Base-by-base conservation (phyloP, 2,113 vertebrate species). In the Clarias gariepinus region DNA sequence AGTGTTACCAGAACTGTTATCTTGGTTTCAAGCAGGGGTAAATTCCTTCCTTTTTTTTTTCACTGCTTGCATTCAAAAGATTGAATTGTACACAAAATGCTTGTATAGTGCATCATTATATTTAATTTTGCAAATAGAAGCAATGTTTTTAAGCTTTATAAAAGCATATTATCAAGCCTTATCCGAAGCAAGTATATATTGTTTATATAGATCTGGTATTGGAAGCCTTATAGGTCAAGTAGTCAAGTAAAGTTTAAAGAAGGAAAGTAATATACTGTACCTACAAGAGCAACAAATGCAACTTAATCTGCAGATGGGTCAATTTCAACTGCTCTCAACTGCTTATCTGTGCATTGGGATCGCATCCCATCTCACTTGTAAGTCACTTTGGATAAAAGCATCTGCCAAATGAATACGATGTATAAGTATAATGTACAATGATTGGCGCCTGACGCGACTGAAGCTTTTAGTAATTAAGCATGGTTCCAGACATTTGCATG, bases 401-500 rank as follows among this genome's bases (percentile, higher is more conserved):
- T 81, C 13, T 81, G 13, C 16, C 28, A 30, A 58, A 79, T 21
- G 8, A 33, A 33, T 77, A 55, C 13, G 28, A 78, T 10, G 25
- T 78, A 60, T 60, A 61, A 23, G 57, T 13, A 10, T 30, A 13
- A 80, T 61, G 30, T 60, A 81, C 61, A 81, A 81, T 81, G 57
- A 41, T 61, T 61, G 78, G 78, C 57, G 55, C 30, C 78, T 60
- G 55, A 23, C 10, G 18, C 9, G 58, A 19, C 41, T 53, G 21
- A 85, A 15, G 47, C 47, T 68, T 85, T 64, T 57, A 79, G 84
- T 58, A 68, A 85, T 57, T 80, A 85, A 85, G 30, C n/a, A 68
- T 55, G 30, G 47, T 69, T 68, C 30, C 28, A 18, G 76, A 58
- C n/a, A 79, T 60, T 79, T 64, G 23, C 11, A 28, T 23, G n/a